Evolutionary conservation across 2,888 invertebrate genomes (phyloP).

Genomic region (Lasioglossum villosulum): DNA sequence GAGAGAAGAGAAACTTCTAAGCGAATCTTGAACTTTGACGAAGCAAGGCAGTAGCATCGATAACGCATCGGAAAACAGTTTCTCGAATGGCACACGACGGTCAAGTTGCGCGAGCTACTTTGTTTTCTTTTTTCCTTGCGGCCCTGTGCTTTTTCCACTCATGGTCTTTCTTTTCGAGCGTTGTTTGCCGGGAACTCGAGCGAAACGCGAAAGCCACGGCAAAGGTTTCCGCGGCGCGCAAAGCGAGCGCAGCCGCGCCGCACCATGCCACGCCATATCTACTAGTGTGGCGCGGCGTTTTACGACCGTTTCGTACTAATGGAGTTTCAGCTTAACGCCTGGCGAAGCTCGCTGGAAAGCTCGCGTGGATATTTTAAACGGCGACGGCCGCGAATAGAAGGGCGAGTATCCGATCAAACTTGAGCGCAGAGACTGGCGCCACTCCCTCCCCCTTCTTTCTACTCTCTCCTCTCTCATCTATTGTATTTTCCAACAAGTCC

Average conservation of each 20-base stretch:
- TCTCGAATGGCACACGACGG: background rate
- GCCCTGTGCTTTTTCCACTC: background rate
- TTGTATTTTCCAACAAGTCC: background rate
- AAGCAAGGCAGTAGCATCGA: background rate
- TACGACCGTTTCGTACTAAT: conserved; percentile 59
- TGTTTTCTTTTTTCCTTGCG: background rate
- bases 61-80: background rate
- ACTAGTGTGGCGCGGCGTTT: conserved; percentile 45
- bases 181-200: conserved; percentile 46
- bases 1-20: too few species aligned
- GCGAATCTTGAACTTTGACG: too few species aligned
- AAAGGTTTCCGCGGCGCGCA: conserved; percentile 54
- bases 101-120: background rate
- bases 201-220: conserved; percentile 38
- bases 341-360: conserved; percentile 53
- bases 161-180: conserved; percentile 17
- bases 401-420: conserved; percentile 57
- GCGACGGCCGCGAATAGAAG: background rate
- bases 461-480: background rate
- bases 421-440: background rate
- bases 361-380: conserved; percentile 56
- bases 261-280: conserved; percentile 9
- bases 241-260: conserved; percentile 41
- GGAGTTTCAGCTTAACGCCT: conserved; percentile 65
- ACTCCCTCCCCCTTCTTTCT: background rate